Evolutionary conservation across 2,888 invertebrate genomes (phyloP), one percentile per base, ranked within the genome.

Genomic region (Tyria jacobaeae): DNA sequence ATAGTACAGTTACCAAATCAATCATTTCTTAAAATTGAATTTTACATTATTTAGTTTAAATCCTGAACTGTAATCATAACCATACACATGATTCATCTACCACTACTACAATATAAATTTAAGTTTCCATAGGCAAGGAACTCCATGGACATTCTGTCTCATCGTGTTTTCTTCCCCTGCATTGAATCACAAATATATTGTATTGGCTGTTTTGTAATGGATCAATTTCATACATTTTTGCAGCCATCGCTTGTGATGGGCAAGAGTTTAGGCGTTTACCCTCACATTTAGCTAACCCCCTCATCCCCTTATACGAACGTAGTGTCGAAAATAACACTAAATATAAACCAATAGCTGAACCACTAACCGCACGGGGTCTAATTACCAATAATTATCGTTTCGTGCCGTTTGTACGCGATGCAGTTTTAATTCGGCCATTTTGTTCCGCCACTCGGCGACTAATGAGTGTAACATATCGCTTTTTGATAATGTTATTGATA

Each of bases 361-460:
- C 80, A 76, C 81, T 75, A 78, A 85, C 82, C 83, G 80, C 86
- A 83, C 83, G 81, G 82, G 85, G 85, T 89, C 90, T 89, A 89
- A 90, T 90, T 90, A 88, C 87, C 83, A 81, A 85, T 89, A 89
- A 89, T 90, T 89, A 89, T 86, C 86, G 88, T 85, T 79, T 80
- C 81, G 77, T 79, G 74, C 81, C 81, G 80, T 75, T 77, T 75
- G 75, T 66, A 75, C 77, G 79, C 81, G 82, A 89, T 89, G 90
- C 90, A 90, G 88, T 90, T 91, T 91, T 90, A 90, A 90, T 89
- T 89, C 89, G 84, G 77, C 86, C 86, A 85, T 88, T 87, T 85
- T 83, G 88, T 85, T 82, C 80, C 80, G 78, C 79, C 70, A 76
- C 79, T 76, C 79, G 76, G 75, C 71, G 79, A 82, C 86, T 86